Evolutionary conservation across 2,888 invertebrate genomes (phyloP).

Genomic region (Cinara cedri): DNA sequence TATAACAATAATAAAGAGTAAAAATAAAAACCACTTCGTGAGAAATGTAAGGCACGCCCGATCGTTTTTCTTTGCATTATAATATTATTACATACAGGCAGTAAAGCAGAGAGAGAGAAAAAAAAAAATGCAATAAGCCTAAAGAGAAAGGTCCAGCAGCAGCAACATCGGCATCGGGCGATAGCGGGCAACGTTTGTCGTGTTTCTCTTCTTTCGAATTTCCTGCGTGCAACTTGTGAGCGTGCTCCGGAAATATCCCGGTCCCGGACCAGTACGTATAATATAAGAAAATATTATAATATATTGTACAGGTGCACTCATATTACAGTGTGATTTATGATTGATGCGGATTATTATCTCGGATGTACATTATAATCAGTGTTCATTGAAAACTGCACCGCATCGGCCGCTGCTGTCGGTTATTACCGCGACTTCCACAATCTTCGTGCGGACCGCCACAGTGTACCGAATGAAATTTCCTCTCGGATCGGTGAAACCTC

Average conservation of each 20-base stretch:
- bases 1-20: background rate
- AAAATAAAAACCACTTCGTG: conserved; percentile 44
- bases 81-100: too few relatives aligned
- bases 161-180: background rate
- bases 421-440: background rate
- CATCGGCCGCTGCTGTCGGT: background rate
- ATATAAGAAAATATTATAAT: background rate
- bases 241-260: conserved; percentile 6
- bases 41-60: conserved; percentile 43
- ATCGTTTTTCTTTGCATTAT: conserved; percentile 31
- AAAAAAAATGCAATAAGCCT: conserved; percentile 25
- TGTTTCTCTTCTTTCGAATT: conserved; percentile 45
- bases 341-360: conserved; percentile 11
- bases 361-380: conserved; percentile 1
- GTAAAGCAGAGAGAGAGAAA: background rate
- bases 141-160: conserved; percentile 47
- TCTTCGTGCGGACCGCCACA: background rate
- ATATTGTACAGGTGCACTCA: background rate
- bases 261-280: background rate
- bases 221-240: background rate
- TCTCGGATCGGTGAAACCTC: conserved; percentile 23
- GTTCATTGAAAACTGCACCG: conserved; percentile 25
- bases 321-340: conserved; percentile 35
- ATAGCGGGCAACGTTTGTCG: background rate
- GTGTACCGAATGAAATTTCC: conserved; percentile 10